Conservation (phyloP, 2,113 vertebrate species). For the Prolemur simus region DNA sequence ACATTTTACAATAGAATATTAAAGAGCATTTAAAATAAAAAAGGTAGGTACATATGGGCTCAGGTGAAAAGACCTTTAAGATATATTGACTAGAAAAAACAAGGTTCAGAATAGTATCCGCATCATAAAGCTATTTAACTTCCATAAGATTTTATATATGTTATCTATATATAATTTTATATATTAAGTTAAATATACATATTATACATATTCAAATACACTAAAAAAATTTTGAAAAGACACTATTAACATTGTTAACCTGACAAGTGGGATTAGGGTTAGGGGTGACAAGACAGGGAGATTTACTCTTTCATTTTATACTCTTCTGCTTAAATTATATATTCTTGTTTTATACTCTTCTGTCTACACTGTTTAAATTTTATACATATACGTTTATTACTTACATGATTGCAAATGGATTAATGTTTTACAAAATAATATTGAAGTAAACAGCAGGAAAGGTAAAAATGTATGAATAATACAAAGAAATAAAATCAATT, state of each 20-base stretch:
- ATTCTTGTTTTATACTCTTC: background rate
- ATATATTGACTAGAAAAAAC: background rate
- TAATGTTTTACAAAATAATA: background rate
- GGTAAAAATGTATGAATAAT: background rate
- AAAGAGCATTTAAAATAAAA: background rate
- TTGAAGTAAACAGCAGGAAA: background rate
- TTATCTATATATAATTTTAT: background rate
- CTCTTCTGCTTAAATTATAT: background rate
- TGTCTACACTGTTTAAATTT: background rate
- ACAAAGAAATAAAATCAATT: background rate
- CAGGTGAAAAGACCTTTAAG: background rate
- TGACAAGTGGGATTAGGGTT: background rate
- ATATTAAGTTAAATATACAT: background rate
- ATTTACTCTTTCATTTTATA: background rate
- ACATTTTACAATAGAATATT: background rate
- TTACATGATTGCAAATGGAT: background rate
- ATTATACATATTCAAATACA: background rate
- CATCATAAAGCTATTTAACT: background rate
- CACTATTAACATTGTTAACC: background rate
- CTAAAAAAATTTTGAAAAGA: background rate
- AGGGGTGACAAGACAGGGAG: background rate
- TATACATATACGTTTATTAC: background rate
- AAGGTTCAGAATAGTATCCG: background rate
- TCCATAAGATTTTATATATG: background rate
- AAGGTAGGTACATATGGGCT: background rate